A percentile compares a stretch with the other conserved stretches of the same genome.
Evolutionary conservation across 1,140 invertebrate genomes (phyloP).

Genomic region (Pinna nobilis): DNA sequence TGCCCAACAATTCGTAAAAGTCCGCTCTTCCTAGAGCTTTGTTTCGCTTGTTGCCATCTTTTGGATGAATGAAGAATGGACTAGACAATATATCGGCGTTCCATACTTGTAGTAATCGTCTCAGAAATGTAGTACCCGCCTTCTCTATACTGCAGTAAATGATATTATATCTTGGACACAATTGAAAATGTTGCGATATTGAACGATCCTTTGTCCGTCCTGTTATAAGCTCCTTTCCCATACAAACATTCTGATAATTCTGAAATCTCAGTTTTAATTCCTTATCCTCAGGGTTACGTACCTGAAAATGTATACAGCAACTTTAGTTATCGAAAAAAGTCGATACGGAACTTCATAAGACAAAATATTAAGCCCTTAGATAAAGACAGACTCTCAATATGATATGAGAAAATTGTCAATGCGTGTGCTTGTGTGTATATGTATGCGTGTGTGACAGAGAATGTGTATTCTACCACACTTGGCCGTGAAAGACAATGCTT

Average conservation of each 20-base stretch:
- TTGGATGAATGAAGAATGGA: constrained; percentile 18
- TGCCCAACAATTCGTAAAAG: constrained; percentile 11
- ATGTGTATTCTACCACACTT: too few relatives aligned
- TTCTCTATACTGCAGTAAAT: constrained; percentile 43
- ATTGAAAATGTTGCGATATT: constrained; percentile 16
- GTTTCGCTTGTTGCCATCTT: neutral
- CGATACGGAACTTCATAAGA: too few relatives aligned
- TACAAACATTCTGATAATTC: neutral
- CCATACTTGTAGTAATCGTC: constrained; percentile 29
- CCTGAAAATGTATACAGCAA: too few relatives aligned
- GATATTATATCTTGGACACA: constrained; percentile 12
- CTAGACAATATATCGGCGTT: constrained; percentile 4
- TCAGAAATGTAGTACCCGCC: constrained; percentile 42
- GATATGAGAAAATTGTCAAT: too few relatives aligned
- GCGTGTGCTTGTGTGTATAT: too few relatives aligned
- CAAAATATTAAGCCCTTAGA: too few relatives aligned
- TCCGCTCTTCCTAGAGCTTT: neutral
- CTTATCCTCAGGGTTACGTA: too few relatives aligned
- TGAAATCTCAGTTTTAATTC: constrained; percentile 3
- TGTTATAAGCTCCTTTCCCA: constrained; percentile 2
- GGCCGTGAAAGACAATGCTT: too few relatives aligned
- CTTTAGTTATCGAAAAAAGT: too few relatives aligned
- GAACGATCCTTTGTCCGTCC: neutral
- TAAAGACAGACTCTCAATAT: too few relatives aligned
- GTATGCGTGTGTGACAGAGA: too few relatives aligned